Conservation (phyloP, 2,888 invertebrate genomes). For the Drosophila demipolita region DNA sequence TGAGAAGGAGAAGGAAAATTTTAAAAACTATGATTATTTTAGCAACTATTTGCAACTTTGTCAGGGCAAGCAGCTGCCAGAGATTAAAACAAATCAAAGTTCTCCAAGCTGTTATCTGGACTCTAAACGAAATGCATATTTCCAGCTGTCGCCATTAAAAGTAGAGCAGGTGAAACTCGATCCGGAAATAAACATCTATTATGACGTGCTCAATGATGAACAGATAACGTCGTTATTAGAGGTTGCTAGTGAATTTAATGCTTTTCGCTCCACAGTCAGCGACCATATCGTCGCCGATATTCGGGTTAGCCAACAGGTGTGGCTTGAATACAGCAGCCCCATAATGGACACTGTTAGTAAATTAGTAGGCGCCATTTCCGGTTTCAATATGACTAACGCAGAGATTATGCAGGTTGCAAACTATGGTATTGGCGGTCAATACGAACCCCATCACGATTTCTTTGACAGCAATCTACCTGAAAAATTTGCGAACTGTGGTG, state of each 20-base stretch:
- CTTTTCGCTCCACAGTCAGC: constrained; percentile 50
- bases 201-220: constrained; percentile 92
- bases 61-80: constrained; percentile 52
- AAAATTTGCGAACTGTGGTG: constrained; percentile 11
- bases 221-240: constrained; percentile 89
- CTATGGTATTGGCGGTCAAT: constrained; percentile 99
- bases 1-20: fast-evolving
- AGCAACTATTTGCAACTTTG: constrained; percentile 61
- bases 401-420: constrained; percentile 98
- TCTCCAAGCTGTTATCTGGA: constrained; percentile 57
- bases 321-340: constrained; percentile 53
- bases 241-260: constrained; percentile 19
- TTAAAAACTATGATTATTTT: neutral
- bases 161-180: constrained; percentile 90
- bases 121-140: constrained; percentile 87
- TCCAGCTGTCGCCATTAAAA: constrained; percentile 91
- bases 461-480: constrained; percentile 84
- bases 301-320: constrained; percentile 54
- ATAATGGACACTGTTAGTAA: constrained; percentile 34
- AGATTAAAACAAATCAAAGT: neutral
- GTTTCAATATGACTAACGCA: constrained; percentile 92
- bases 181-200: constrained; percentile 93
- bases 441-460: constrained; percentile 97
- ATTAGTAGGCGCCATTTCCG: constrained; percentile 89
- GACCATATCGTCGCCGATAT: neutral